Conservation (phyloP, 2,113 vertebrate genomes). For the Scatophagus argus region DNA sequence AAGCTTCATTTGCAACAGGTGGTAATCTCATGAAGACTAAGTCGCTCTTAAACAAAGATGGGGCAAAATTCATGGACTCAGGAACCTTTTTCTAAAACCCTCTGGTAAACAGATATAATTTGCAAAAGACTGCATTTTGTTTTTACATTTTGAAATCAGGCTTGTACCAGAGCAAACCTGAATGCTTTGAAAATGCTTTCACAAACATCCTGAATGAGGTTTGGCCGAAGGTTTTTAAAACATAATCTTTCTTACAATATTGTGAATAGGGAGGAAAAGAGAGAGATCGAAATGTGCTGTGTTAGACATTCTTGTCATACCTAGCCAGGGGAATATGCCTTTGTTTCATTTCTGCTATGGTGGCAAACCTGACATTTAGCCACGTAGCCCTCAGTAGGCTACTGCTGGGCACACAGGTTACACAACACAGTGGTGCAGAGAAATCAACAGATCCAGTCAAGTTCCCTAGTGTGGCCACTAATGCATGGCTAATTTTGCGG, state of each 20-base stretch:
- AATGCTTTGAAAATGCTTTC: background rate
- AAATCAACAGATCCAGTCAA: slow-evolving; percentile 5
- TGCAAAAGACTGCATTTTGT: too few relatives aligned
- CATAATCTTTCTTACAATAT: slow-evolving; percentile 44
- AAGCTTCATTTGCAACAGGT: too few relatives aligned
- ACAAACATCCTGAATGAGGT: background rate
- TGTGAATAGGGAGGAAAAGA: slow-evolving; percentile 57
- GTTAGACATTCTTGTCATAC: slow-evolving; percentile 80
- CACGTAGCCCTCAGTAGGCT: slow-evolving; percentile 33
- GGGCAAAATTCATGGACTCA: too few relatives aligned
- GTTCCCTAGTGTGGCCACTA: background rate
- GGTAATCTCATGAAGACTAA: too few relatives aligned
- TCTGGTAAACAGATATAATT: too few relatives aligned
- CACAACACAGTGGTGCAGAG: slow-evolving; percentile 35
- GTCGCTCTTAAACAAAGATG: too few relatives aligned
- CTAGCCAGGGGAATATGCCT: slow-evolving; percentile 62
- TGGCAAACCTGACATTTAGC: slow-evolving; percentile 71
- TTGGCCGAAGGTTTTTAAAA: slow-evolving; percentile 8
- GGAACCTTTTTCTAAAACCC: too few relatives aligned
- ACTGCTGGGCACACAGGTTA: slow-evolving; percentile 39
- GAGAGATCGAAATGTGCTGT: slow-evolving; percentile 72
- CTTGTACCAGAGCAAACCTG: background rate
- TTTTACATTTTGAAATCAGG: too few relatives aligned
- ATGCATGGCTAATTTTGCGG: background rate
- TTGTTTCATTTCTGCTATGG: slow-evolving; percentile 73